Percentiles rank a stretch among this genome's conserved stretches.
Evolutionary conservation across 2,113 vertebrate species (phyloP).

Genomic region (Ceratotherium simum): DNA sequence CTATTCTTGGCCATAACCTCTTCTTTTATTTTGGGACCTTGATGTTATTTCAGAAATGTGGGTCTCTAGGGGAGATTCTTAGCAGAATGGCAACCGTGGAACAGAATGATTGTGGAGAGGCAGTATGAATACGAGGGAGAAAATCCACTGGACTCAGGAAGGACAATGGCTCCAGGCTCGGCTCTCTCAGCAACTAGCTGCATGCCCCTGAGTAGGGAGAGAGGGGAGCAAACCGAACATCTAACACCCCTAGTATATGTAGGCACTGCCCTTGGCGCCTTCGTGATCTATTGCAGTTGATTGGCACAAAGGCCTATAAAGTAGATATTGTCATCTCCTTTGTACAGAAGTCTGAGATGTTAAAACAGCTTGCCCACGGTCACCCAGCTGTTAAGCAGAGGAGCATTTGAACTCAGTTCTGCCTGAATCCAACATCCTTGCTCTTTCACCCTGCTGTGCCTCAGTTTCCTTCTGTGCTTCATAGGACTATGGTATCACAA

Average conservation of each 20-base stretch:
- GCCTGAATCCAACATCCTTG: neutral
- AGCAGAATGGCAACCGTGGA: neutral
- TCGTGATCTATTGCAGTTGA: neutral
- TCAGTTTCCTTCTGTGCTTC: slow-evolving; percentile 16
- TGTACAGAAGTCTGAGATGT: neutral
- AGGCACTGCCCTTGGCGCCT: neutral
- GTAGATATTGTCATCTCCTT: rapidly evolving
- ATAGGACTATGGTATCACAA: neutral
- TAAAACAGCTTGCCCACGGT: neutral
- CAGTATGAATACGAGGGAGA: neutral
- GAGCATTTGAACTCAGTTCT: neutral
- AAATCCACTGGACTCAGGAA: neutral
- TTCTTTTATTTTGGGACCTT: neutral
- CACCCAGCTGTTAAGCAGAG: neutral
- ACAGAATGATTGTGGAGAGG: neutral
- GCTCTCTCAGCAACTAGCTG: neutral
- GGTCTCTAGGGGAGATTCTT: neutral
- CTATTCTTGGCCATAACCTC: neutral
- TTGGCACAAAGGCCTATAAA: neutral
- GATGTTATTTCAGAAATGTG: slow-evolving; percentile 30
- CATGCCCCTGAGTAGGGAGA: neutral
- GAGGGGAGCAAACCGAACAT: no score
- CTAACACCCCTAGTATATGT: neutral
- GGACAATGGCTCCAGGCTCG: rapidly evolving
- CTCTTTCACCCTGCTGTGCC: neutral